These are phyloP conservation scores for Willowsia nigromaculata DNA, from an alignment of 2,888 invertebrate genomes.

Conservation along the genomic window DNA sequence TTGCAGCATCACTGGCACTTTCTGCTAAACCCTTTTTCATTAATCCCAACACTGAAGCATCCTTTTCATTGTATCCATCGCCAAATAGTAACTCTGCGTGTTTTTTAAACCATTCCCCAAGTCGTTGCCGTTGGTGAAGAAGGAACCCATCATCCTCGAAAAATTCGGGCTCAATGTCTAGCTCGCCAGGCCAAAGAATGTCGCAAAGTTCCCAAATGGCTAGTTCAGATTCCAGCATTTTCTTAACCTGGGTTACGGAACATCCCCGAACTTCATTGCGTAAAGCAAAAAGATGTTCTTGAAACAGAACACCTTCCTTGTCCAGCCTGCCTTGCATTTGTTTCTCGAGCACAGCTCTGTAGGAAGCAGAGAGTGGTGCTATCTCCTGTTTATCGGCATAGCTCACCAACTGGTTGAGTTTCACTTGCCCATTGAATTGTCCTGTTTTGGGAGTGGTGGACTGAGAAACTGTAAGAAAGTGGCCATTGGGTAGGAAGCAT, in stretches of 20 bases:
- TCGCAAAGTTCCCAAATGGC: slow-evolving; percentile 87
- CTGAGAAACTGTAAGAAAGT: slow-evolving; percentile 65
- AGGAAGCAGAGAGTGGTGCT: not conserved
- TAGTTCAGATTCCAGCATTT: slow-evolving; percentile 53
- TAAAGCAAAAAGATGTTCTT: slow-evolving; percentile 15
- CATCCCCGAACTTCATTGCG: not conserved
- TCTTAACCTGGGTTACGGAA: not conserved
- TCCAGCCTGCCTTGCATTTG: slow-evolving; percentile 51
- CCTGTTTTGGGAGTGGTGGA: not conserved
- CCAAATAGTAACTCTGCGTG: slow-evolving; percentile 74
- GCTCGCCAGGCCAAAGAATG: slow-evolving; percentile 86
- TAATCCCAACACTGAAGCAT: slow-evolving; percentile 69
- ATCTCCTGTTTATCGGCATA: slow-evolving; percentile 46
- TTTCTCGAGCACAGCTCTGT: slow-evolving; percentile 22
- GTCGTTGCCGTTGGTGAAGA: slow-evolving; percentile 69
- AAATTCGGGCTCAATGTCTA: not conserved
- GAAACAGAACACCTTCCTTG: slow-evolving; percentile 38
- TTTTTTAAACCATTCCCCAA: slow-evolving; percentile 72
- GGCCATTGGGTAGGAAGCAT: slow-evolving; percentile 71
- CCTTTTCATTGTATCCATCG: slow-evolving; percentile 47
- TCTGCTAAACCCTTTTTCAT: slow-evolving; percentile 73
- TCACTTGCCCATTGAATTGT: slow-evolving; percentile 15
- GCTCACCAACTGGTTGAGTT: slow-evolving; percentile 24
- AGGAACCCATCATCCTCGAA: slow-evolving; percentile 64
- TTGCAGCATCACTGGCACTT: slow-evolving; percentile 73